Base-by-base conservation (phyloP, 2,888 invertebrate genomes). In the Nephrotoma flavescens region DNA sequence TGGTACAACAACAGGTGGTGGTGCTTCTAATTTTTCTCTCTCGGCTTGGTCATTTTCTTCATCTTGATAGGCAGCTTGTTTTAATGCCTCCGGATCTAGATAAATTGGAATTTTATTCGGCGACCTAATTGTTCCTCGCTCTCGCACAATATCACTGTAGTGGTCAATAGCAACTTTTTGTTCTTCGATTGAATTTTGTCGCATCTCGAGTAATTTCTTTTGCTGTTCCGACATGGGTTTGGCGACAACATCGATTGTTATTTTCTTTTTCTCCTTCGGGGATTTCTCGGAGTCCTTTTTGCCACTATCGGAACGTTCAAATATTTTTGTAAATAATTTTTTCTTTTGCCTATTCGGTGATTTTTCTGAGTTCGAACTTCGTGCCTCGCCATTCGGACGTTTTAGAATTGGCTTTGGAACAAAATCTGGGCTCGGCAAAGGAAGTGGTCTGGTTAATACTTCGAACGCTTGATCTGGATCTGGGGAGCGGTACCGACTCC, bases 361-460 rank as follows among this genome's bases (percentile, higher is more conserved):
- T 86, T 85, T 83, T 71, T 71, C 71, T 9, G 19, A 31, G 87
- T 87, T 85, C 87, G 0, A 88, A 88, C 89, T 89, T 6, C 90
- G 88, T 84, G 92, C 90, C 42, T 90, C 89, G 88, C 93, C 93
- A 4, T 91, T 90, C 1, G 91, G 92, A 87, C 93, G 93, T 90
- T 96, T 96, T 12, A 96, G 90, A 89, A 96, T 96, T 0, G 96
- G 96, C 90, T 96, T 96, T 0, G 96, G 96, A 45, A 95, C 91
- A 89, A 95, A 94, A 90, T 94, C 95, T 0, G 95, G 95, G 90
- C 94, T 94, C 0, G 95, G 94, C 84, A 94, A 91, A n/a, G 95
- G 94, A 87, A 91, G 87, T 0, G 94, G 94, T 88, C 94, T 94
- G 0, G 93, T 92, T 2, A 94, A 90, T 88, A 94, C 93, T 87